Base-by-base conservation (phyloP, 2,113 vertebrate species). In the Columbina picui region DNA sequence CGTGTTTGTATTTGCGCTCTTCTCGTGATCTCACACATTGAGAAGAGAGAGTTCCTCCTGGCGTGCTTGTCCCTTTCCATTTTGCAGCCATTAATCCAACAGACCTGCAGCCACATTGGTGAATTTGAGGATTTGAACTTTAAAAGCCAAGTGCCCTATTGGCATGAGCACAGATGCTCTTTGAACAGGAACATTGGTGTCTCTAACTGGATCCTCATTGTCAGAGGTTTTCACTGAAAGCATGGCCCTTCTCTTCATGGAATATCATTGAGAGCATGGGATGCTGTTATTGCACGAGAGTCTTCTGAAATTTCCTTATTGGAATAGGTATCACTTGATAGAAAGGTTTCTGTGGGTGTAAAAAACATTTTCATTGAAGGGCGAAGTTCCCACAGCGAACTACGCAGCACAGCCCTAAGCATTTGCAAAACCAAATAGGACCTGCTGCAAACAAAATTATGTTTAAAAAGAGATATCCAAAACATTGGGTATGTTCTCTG, bases 31-130 rank as follows among this genome's bases (percentile, higher is more conserved):
- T 79, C 19, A 13, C 25, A 32, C 39, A 18, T 12, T 14, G 32
- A 50, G 79, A 55, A 34, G 18, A 71, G 70, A 32, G 23, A 30
- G 20, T 47, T 68, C 19, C 13, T 67, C 13, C 41, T 50, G 53
- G 49, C 6, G 2, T 13, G 43, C 55, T 69, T 53, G 38, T 53
- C 18, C 55, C 29, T 63, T 56, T 34, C 34, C 12, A 12, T 69
- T 56, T 57, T 64, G 56, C 50, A 59, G 50, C 36, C 21, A 30
- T 53, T 47, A 57, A 64, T 7, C 2, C 1, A 3, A 17, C 21
- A 57, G 55, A 63, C 23, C 4, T 1, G 2, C 21, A 78, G 21
- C 18, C 26, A 29, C 41, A 20, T 34, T 20, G 0, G 0, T 55
- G 13, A 2, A 26, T 69, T 56, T 20, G 20, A 60, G 39, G 32